Evolutionary conservation across 2,888 invertebrate species (phyloP), one percentile per base, ranked within the genome.

Genomic region (Tinea semifulvella): DNA sequence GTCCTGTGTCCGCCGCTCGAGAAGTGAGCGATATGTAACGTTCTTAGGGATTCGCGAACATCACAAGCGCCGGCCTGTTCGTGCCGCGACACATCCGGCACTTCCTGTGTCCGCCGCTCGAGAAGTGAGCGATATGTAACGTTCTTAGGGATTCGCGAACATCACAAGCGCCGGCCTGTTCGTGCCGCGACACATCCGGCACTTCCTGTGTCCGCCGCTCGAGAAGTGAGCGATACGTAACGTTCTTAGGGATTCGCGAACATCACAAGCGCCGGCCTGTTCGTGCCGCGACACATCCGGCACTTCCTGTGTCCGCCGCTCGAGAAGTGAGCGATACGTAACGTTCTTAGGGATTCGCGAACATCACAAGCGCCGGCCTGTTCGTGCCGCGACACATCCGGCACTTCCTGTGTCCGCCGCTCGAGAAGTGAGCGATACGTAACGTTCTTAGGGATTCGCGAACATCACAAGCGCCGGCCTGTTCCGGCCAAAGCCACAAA

Each of bases 61-160:
- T n/a, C n/a, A n/a, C n/a, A n/a, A n/a, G n/a, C n/a, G 83, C 83
- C 0, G 88, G 86, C 1, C 70, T 86, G 69, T 82, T 89, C 17
- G 89, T 89, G 83, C 89, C 90, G 1, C 79, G 90, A 52, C 89
- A 90, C 56, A 77, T 90, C 2, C 71, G 87, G 2, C 89, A 90
- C 52, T 86, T 85, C 52, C 71, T 86, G 43, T 90, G 89, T 51
- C 90, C 90, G 1, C 85, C 88, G 0, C 56, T 90, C 49, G 88
- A 89, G 53, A 70, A 67, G 79, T 80, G n/a, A n/a, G n/a, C n/a
- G n/a, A n/a, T n/a, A n/a, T n/a, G n/a, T n/a, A n/a, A n/a, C n/a
- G n/a, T n/a, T n/a, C n/a, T n/a, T n/a, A n/a, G n/a, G n/a, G n/a
- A n/a, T n/a, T n/a, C n/a, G n/a, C n/a, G n/a, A n/a, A n/a, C n/a